Conservation (phyloP, 1,140 invertebrate species). For the Drosophila fuyamai region DNA sequence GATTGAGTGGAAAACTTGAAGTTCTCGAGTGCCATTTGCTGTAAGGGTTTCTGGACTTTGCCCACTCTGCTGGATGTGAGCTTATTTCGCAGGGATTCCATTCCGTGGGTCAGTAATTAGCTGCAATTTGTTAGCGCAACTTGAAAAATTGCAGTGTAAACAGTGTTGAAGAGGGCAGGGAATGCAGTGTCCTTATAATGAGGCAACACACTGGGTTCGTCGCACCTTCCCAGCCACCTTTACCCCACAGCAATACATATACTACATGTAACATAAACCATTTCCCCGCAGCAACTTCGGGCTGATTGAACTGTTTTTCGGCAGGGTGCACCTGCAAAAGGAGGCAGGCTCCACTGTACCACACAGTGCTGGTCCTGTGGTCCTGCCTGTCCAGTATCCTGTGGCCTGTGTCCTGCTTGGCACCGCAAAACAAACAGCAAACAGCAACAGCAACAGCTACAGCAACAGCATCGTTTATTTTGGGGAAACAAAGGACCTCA, state of each 20-base stretch:
- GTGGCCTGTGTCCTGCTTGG: background rate
- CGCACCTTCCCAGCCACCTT: constrained; percentile 2
- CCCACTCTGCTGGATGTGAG: background rate
- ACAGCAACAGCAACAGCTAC: constrained; percentile 30
- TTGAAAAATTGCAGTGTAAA: constrained; percentile 75
- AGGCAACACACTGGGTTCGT: constrained; percentile 5
- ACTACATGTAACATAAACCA: constrained; percentile 8
- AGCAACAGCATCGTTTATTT: constrained; percentile 76
- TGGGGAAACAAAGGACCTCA: constrained; percentile 80
- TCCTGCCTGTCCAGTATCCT: background rate
- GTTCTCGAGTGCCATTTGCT: constrained; percentile 4
- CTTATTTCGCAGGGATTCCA: constrained; percentile 5
- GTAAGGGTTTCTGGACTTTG: background rate
- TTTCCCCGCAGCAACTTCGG: background rate
- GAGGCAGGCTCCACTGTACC: constrained; percentile 13
- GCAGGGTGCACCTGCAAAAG: constrained; percentile 6
- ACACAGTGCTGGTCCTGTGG: background rate
- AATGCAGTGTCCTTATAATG: constrained; percentile 62
- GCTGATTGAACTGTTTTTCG: constrained; percentile 19
- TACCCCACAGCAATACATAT: background rate
- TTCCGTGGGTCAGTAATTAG: constrained; percentile 56
- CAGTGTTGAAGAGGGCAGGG: constrained; percentile 39
- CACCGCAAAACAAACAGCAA: constrained; percentile 50
- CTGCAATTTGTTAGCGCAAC: constrained; percentile 64
- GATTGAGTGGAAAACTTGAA: constrained; percentile 45